Evolutionary conservation across 2,888 invertebrate genomes (phyloP), one percentile per base, ranked within the genome.

Genomic region (Celastrina argiolus): DNA sequence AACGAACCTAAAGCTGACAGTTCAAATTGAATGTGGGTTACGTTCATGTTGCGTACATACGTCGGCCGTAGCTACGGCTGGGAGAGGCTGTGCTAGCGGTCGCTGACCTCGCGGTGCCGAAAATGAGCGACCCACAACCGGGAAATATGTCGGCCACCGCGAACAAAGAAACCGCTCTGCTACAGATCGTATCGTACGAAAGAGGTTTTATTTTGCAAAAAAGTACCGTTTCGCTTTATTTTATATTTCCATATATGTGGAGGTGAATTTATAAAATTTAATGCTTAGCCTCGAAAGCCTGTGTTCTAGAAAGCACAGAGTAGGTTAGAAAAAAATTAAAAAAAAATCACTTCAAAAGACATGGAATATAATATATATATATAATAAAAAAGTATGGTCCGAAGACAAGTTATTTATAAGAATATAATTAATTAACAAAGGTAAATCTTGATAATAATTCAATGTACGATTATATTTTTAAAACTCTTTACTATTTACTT

Each of bases 11-110:
- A 78, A 85, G 87, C 89, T 88, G 88, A 88, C 91, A 88, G 88
- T 87, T 88, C 87, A 88, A 90, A 90, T 89, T 88, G 89, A 85
- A 91, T 89, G 88, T 91, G 82, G 91, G 91, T 89, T 90, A 90
- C 89, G 91, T 85, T 90, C 88, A 87, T 84, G 88, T 87, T 81
- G 88, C 87, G 88, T 75, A 74, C 84, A 87, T 88, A 88, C 88
- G 84, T 83, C 84, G 88, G 82, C 88, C 88, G 89, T 89, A 88
- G 84, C 88, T 88, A 88, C 86, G 82, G 84, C 77, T 79, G 81
- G 80, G 76, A 79, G 78, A 79, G 78, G 78, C 77, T 77, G 72
- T 61, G 71, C 69, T 69, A 71, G 71, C 67, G 77, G 78, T 79
- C 82, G 81, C 76, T 79, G 79, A 76, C 80, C 78, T 82, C 85